Base-by-base conservation (phyloP, 2,888 invertebrate genomes). In the Eumacrocentrus americanus region DNA sequence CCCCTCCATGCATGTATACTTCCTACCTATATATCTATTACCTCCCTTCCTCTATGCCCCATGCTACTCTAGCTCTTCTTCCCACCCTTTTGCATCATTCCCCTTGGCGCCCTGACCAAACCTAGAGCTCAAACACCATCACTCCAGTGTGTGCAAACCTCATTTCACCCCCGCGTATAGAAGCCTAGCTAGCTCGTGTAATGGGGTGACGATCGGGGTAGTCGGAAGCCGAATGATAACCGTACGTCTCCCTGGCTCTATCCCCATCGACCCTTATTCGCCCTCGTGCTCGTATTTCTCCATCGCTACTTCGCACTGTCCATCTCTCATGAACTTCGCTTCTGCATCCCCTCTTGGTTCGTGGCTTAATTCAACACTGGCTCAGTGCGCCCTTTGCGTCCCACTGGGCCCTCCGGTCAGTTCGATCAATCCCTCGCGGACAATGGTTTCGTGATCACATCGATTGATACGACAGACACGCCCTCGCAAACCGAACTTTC, bases 191-290 rank as follows among this genome's bases (percentile, higher is more conserved):
- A n/a, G n/a, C n/a, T n/a, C n/a, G n/a, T 63, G 68, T 74, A 73
- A 76, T 74, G 73, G 73, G 72, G 73, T 76, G 75, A 72, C 75
- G 72, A 76, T 75, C 72, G 70, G 67, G 67, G 67, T 70, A 70
- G 65, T 46, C 66, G 63, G 62, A 67, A 67, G 64, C 62, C 64
- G 63, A 69, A 69, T 69, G 67, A 66, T 63, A 61, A 58, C 38
- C 48, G 48, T 53, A 48, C 42, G 44, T 57, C 46, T 46, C 51
- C 58, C 60, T 54, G 37, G 56, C 56, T 52, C 48, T 53, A n/a
- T n/a, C n/a, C n/a, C n/a, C n/a, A n/a, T n/a, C n/a, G n/a, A n/a
- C 52, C 35, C 40, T 50, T 40, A 37, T 46, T 60, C 25, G 46
- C 44, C 54, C 55, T 55, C 12, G 11, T 44, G 37, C 56, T 47